Conservation (phyloP, 35 echinoderm and acorn worm genomes). For the Apostichopus parvimensis region DNA sequence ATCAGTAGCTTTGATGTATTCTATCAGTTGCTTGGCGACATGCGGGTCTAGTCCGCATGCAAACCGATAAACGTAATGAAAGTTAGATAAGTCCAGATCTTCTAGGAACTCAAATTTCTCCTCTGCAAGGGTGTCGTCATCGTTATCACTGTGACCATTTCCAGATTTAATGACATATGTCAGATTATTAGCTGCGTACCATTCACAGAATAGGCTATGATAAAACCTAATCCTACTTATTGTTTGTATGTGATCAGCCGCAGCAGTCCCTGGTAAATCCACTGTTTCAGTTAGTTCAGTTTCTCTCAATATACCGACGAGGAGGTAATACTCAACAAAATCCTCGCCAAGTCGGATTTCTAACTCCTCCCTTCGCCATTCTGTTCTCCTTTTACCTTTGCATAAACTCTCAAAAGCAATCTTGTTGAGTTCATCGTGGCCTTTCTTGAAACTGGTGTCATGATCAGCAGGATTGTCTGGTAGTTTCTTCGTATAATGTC, state of each 20-base stretch:
- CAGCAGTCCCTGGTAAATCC: not conserved
- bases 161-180: not conserved
- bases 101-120: not conserved
- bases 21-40: not conserved
- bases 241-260: not conserved
- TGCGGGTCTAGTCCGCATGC: conserved; percentile 3
- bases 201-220: conserved; percentile 4
- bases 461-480: not conserved
- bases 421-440: not conserved
- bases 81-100: not conserved
- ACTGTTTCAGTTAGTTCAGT: not conserved
- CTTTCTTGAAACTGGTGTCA: not conserved
- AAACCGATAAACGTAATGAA: conserved; percentile 15
- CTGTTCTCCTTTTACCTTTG: too few relatives aligned
- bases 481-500: not conserved
- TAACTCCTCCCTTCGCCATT: not conserved
- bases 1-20: not conserved
- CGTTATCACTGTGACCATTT: not conserved
- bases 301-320: not conserved
- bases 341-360: not conserved
- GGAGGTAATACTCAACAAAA: not conserved
- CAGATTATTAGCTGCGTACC: conserved; percentile 7
- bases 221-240: conserved; percentile 1
- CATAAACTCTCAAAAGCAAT: conserved; percentile 7
- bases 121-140: not conserved